Conservation (phyloP, 2,797 vertebrate species). For the Melanotaenia maccullochi region DNA sequence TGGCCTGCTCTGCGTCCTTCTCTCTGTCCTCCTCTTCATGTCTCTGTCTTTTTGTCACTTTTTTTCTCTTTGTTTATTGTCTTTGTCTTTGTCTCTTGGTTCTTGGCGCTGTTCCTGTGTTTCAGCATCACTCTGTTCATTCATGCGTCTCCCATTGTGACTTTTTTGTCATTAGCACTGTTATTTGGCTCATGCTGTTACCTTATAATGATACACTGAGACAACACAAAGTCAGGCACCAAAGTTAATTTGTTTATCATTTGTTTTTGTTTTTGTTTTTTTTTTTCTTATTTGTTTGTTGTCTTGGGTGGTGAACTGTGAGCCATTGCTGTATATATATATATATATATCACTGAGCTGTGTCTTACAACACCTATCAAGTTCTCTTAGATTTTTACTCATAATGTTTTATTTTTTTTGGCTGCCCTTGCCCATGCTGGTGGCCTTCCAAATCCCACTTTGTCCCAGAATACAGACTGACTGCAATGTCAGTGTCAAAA, state of each 20-base stretch:
- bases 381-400: conserved; percentile 15
- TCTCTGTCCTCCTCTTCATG: conserved; percentile 46
- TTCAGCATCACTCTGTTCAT: not conserved
- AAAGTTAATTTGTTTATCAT: conserved; percentile 47
- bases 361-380: not conserved
- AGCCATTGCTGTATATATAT: not conserved
- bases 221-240: conserved; percentile 48
- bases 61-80: conserved; percentile 14
- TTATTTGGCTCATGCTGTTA: conserved; percentile 32
- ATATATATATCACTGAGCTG: not conserved
- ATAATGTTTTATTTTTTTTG: conserved; percentile 31
- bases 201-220: conserved; percentile 19
- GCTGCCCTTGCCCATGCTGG: conserved; percentile 43
- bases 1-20: conserved; percentile 45
- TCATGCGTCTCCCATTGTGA: conserved; percentile 1
- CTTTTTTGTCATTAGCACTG: conserved; percentile 12
- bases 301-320: conserved; percentile 6
- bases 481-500: conserved; percentile 18
- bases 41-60: conserved; percentile 21
- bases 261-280: conserved; percentile 21
- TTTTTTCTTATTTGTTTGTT: conserved; percentile 4
- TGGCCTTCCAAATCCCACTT: conserved; percentile 42
- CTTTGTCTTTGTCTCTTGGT: conserved; percentile 7
- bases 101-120: conserved; percentile 21
- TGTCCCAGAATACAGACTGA: conserved; percentile 20